Evolutionary conservation across 2,797 vertebrate species (phyloP), one percentile per base, ranked within the genome.

Genomic region (Emydoidea blandingii): DNA sequence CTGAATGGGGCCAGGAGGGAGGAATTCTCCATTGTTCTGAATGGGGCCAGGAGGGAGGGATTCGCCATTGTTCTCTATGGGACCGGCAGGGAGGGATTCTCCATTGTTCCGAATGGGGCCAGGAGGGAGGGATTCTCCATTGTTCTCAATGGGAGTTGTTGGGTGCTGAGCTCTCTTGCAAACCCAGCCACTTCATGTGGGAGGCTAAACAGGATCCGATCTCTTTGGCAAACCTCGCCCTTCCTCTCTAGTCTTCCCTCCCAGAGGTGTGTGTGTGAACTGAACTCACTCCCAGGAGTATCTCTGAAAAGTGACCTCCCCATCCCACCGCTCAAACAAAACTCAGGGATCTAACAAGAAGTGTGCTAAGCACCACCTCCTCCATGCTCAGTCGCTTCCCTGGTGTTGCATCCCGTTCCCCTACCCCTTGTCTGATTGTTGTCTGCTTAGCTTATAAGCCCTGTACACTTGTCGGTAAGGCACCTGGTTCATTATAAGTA

Each of bases 401-500:
- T 47, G 27, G 7, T 49, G 74, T 18, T 47, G 25, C 74, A 49
- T 78, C 27, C 21, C 3, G 6, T 72, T 72, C 68, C 68, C 68
- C 21, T 72, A 37, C 37, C 21, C 27, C 27, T 18, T 78, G 44
- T 78, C 14, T 78, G 44, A 47, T 47, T 78, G 25, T 49, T 78
- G 41, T 76, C 23, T 41, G 74, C 41, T 49, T 34, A 85, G 50
- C 79, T 80, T 87, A 18, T 72, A 52, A 80, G 25, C 79, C 59
- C 41, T 81, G 27, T 59, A 15, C n/a, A 34, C 59, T 83, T 83
- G n/a, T 29, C 47, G 62, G 79, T 15, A 37, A 0, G 49, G 1
- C n/a, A 85, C 78, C 19, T 81, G n/a, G 1, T 0, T 8, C 0
- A 5, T 4, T 0, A 10, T 23, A 52, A 19, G 49, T 2, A 54